phyloP scores from a whole-genome alignment of 2,888 invertebrate species.

The Nomada fucata region DNA sequence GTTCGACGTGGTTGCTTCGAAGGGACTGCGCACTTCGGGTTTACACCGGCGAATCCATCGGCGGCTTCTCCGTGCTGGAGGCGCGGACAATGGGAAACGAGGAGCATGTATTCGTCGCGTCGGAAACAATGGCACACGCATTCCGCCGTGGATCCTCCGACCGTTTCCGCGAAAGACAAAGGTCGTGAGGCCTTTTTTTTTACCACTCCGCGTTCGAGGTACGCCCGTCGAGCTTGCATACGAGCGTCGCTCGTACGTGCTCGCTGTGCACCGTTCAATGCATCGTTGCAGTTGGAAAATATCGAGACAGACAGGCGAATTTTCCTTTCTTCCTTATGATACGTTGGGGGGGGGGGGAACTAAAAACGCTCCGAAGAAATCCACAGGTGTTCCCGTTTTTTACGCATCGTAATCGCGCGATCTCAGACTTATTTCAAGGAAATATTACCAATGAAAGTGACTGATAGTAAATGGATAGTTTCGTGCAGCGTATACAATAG shows the following conservation, averaged over 20 bases:
- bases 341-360: not conserved
- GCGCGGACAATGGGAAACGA: constrained; percentile 40
- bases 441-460: no score
- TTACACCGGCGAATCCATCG: constrained; percentile 56
- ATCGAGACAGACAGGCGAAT: not conserved
- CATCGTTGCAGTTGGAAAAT: not conserved
- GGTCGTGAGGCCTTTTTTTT: constrained; percentile 19
- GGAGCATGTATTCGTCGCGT: constrained; percentile 44
- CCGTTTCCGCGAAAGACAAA: constrained; percentile 39
- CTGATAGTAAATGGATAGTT: no score
- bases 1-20: constrained; percentile 59
- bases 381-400: constrained; percentile 12
- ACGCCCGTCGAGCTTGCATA: not conserved
- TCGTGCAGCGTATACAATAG: no score
- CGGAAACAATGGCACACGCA: constrained; percentile 48
- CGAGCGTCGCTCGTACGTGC: not conserved
- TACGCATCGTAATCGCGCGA: not conserved
- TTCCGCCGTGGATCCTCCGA: constrained; percentile 7
- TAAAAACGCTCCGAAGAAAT: not conserved
- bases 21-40: constrained; percentile 67
- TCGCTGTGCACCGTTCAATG: not conserved
- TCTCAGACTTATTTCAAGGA: not conserved
- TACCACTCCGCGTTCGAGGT: not conserved
- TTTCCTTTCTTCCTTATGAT: not conserved
- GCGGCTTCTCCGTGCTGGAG: constrained; percentile 44